A percentile compares a stretch with the other conserved stretches of the same genome.
These are phyloP conservation scores for Dasypogon diadema DNA, from an alignment of 2,888 invertebrate genomes.

Conservation along the genomic window DNA sequence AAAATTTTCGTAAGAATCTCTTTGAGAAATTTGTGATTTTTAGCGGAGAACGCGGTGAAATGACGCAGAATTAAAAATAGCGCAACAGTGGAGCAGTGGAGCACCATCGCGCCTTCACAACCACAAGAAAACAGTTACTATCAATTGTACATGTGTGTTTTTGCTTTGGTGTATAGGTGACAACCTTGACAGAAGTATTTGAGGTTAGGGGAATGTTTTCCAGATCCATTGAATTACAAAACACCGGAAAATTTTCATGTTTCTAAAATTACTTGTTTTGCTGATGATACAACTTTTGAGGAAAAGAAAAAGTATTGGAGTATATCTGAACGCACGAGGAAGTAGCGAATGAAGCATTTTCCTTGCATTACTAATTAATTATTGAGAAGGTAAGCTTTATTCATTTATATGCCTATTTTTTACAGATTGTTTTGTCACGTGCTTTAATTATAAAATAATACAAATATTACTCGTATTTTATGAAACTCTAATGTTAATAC, in stretches of 20 bases:
- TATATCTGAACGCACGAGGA: neutral
- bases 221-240: slow-evolving; percentile 8
- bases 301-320: neutral
- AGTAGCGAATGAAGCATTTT: slow-evolving; percentile 11
- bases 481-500: too few species aligned
- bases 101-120: slow-evolving; percentile 33
- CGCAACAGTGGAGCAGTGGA: slow-evolving; percentile 51
- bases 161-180: slow-evolving; percentile 11
- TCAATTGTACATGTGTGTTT: slow-evolving; percentile 10
- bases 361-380: too few species aligned
- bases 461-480: too few species aligned
- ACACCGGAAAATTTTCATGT: neutral
- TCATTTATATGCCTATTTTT: too few species aligned
- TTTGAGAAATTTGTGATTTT: neutral
- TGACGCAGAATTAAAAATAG: slow-evolving; percentile 57
- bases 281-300: too few species aligned
- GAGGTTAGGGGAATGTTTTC: slow-evolving; percentile 46
- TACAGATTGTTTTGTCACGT: too few species aligned
- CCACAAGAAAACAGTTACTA: slow-evolving; percentile 18
- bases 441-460: too few species aligned
- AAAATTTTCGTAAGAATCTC: neutral
- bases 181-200: slow-evolving; percentile 38
- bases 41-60: slow-evolving; percentile 31
- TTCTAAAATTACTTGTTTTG: neutral
- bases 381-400: too few species aligned